A percentile compares a stretch with the other conserved stretches of the same genome.
These are phyloP conservation scores for Eleutherodactylus coqui DNA, from an alignment of 2,797 vertebrate species.

Conservation along the genomic window DNA sequence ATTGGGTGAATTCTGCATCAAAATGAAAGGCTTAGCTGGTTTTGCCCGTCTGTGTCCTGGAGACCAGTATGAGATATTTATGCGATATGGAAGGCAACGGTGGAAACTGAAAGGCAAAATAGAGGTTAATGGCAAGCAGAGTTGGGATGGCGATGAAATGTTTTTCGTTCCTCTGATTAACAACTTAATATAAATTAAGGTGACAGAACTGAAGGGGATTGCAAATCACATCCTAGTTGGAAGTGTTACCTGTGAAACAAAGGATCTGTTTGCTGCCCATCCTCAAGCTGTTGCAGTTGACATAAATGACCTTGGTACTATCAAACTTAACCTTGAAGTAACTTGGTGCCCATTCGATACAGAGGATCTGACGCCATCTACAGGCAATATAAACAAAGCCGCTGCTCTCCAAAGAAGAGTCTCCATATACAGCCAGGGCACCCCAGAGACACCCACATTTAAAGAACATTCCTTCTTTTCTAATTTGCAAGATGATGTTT, in stretches of 20 bases:
- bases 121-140: slow-evolving; percentile 94
- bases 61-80: slow-evolving; percentile 92
- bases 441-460: slow-evolving; percentile 94
- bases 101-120: slow-evolving; percentile 98
- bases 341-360: slow-evolving; percentile 97
- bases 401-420: slow-evolving; percentile 93
- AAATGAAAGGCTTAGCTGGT: slow-evolving; percentile 92
- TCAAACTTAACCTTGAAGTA: slow-evolving; percentile 98
- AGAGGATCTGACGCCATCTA: slow-evolving; percentile 90
- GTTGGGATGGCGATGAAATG: slow-evolving; percentile 96
- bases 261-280: slow-evolving; percentile 94
- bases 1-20: slow-evolving; percentile 96
- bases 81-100: slow-evolving; percentile 94
- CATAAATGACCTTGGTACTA: slow-evolving; percentile 96
- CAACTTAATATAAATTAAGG: slow-evolving; percentile 97
- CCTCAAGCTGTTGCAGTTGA: slow-evolving; percentile 97
- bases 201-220: slow-evolving; percentile 95
- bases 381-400: slow-evolving; percentile 89
- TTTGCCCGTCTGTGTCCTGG: slow-evolving; percentile 84
- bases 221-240: slow-evolving; percentile 95
- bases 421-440: slow-evolving; percentile 97
- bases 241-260: slow-evolving; percentile 96
- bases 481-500: slow-evolving; percentile 88
- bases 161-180: slow-evolving; percentile 92
- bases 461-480: slow-evolving; percentile 95